A percentile compares a stretch with the other conserved stretches of the same genome.
Conservation (phyloP, 2,888 invertebrate genomes). For the Julus scandinavius region DNA sequence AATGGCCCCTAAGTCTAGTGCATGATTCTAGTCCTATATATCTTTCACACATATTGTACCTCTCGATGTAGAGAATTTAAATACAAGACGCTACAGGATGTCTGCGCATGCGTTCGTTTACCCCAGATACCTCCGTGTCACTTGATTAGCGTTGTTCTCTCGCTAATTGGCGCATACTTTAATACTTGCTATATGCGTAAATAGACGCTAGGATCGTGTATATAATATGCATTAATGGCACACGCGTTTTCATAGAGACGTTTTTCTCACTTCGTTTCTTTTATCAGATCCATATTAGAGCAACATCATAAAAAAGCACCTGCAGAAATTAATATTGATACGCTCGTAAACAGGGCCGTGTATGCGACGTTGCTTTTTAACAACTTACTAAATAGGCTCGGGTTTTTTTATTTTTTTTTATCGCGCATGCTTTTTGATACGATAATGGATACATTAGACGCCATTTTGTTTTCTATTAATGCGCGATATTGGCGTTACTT, state of each 20-base stretch:
- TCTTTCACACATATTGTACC: too few relatives aligned
- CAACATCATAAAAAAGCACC: constrained; percentile 41
- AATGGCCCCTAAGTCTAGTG: too few relatives aligned
- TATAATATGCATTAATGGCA: background rate
- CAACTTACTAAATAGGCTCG: constrained; percentile 26
- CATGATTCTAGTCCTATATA: too few relatives aligned
- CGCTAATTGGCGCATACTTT: background rate
- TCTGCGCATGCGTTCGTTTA: background rate
- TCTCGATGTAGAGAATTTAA: too few relatives aligned
- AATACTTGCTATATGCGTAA: background rate
- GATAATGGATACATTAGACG: constrained; percentile 41
- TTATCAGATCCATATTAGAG: constrained; percentile 29
- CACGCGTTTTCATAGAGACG: background rate
- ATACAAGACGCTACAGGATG: background rate
- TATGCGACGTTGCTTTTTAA: constrained; percentile 21
- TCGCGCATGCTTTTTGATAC: constrained; percentile 26
- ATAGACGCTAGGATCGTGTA: background rate
- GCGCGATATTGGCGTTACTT: background rate
- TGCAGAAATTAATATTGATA: constrained; percentile 43
- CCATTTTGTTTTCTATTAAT: constrained; percentile 10
- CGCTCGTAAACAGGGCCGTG: constrained; percentile 5
- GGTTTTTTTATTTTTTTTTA: background rate
- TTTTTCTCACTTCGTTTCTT: constrained; percentile 25
- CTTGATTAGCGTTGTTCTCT: constrained; percentile 37
- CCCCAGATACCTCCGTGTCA: background rate